Percentiles rank a stretch among this genome's conserved stretches.
Evolutionary conservation across 2,797 vertebrate genomes (phyloP).

Genomic region (Chloroceryle amazona): DNA sequence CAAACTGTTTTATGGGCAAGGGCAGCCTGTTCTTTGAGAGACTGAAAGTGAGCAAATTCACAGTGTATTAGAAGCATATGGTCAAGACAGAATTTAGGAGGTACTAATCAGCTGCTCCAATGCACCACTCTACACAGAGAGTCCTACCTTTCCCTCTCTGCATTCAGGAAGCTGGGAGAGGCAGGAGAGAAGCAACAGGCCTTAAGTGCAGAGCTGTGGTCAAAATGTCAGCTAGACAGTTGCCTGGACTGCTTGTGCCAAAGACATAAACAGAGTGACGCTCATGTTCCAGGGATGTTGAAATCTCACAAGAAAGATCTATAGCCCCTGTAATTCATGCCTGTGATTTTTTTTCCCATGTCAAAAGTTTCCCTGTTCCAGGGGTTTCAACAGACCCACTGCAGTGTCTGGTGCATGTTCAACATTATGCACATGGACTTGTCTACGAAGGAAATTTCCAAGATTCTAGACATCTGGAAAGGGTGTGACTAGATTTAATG

Average conservation of each 20-base stretch:
- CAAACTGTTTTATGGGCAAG: neutral
- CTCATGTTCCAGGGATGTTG: neutral
- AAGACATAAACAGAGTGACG: neutral
- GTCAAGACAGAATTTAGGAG: neutral
- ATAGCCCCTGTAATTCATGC: rapidly evolving
- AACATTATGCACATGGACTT: rapidly evolving
- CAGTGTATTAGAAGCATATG: neutral
- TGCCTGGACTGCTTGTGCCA: neutral
- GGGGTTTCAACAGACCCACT: neutral
- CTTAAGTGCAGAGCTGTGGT: neutral
- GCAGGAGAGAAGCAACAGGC: neutral
- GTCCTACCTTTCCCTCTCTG: neutral
- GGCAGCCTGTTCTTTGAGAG: neutral
- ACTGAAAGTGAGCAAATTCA: neutral
- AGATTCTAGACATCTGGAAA: neutral
- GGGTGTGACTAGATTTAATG: neutral
- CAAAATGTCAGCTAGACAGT: neutral
- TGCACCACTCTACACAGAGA: rapidly evolving
- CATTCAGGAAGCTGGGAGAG: neutral
- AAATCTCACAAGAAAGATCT: neutral
- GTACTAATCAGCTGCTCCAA: neutral
- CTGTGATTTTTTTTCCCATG: neutral
- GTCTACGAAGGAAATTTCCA: neutral
- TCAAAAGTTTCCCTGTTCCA: neutral
- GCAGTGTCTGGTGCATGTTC: neutral